Evolutionary conservation across 2,888 invertebrate genomes (phyloP), one percentile per base, ranked within the genome.

Genomic region (Eupeodes luniger): DNA sequence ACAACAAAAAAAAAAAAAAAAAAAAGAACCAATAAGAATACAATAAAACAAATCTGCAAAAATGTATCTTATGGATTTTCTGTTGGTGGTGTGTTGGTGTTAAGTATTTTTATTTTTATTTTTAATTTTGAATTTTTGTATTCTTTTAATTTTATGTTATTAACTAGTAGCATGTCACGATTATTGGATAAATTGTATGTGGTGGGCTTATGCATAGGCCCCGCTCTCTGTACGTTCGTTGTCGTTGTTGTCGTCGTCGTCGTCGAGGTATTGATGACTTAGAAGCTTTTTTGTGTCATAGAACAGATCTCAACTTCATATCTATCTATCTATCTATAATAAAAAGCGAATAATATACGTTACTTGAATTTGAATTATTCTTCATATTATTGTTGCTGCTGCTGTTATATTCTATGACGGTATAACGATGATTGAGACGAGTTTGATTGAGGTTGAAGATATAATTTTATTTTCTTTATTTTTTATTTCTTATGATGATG

Each of bases 161-260:
- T 78, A 75, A 87, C 79, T 81, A 77, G 76, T 77, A 84, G 84
- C 87, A 84, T 87, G 87, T 87, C 87, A 87, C 87, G 87, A 87
- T 81, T 81, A 76, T 76, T 75, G 57, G 27, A 67, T 66, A 62
- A 5, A 62, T 69, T 75, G 78, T 40, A 40, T 5, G 40, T 7
- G 40, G 9, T 5, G 40, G 62, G 79, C 70, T 79, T 70, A 77
- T 72, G 9, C 40, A 5, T 7, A 55, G 16, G 1, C n/a, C 27
- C 53, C 59, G 27, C 2, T 27, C 36, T 7, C 51, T 51, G 51
- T 51, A 51, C 67, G 40, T 27, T 27, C 27, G 27, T 27, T 19
- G 1, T 2, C 19, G 19, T 19, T 3, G 27, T 27, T 3, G 2
- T 27, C 27, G 27, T 27, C 27, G 27, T 27, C 27, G 27, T 27